Evolutionary conservation across 2,113 vertebrate genomes (phyloP), one percentile per base, ranked within the genome.

Genomic region (Dascyllus trimaculatus): DNA sequence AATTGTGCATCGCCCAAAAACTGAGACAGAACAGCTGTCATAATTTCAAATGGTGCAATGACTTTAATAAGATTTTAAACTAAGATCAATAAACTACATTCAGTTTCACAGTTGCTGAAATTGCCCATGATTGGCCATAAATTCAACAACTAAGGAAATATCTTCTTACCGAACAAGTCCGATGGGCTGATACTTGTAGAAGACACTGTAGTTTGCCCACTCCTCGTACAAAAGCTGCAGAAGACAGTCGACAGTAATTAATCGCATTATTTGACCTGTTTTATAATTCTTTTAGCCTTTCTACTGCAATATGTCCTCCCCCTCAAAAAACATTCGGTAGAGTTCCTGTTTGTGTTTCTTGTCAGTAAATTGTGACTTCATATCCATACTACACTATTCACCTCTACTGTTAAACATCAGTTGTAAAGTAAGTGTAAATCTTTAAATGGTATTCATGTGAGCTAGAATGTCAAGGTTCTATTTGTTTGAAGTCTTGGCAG

Each of bases 121-220:
- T n/a, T n/a, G 21, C 8, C 8, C 5, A 7, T 9, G 48, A 51
- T 2, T n/a, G 19, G 19, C 48, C 5, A 5, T n/a, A 51, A 51
- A 49, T 5, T 35, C 32, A 9, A 10, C 9, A 35, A 5, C 10
- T 48, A 3, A 46, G 72, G 2, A 22, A 9, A 22, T n/a, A 11
- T 22, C 9, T 29, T 21, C 95, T 95, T 88, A 99, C 98, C 98
- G 95, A 83, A 99, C 94, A 61, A 99, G 93, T 90, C 98, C 96
- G 6, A 98, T 96, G 0, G 98, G 98, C 88, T 99, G 98, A 77
- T 97, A 99, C 58, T 99, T 99, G 70, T 98, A 99, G 87, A 99
- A 99, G 62, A 98, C 97, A 13, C 97, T 93, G 0, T 99, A 99
- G 90, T 97, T 97, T 0, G 98, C 98, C 98, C 98, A 99, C 84